A percentile compares a stretch with the other conserved stretches of the same genome.
Conservation (phyloP, 2,797 vertebrate species). For the Dryobates pubescens region DNA sequence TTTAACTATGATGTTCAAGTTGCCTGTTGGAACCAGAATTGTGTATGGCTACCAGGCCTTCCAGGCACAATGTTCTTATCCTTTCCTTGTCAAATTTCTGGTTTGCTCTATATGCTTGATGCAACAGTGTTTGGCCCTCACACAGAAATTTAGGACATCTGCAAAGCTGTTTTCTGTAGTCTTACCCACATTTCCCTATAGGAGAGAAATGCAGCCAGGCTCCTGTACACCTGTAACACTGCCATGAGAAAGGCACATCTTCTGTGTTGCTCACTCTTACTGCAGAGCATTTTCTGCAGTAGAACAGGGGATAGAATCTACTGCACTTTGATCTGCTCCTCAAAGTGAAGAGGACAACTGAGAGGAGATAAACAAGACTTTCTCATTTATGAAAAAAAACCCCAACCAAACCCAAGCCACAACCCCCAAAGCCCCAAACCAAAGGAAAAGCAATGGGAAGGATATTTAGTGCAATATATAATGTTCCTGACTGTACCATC, state of each 20-base stretch:
- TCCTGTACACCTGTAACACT: rapidly evolving
- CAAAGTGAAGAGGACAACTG: background rate
- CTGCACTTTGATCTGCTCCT: background rate
- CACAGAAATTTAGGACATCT: background rate
- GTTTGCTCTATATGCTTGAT: background rate
- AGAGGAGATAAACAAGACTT: background rate
- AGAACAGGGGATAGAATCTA: background rate
- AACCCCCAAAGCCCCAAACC: background rate
- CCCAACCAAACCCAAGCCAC: rapidly evolving
- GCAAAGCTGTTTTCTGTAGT: background rate
- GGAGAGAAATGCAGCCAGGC: too few relatives aligned
- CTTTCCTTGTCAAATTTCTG: background rate
- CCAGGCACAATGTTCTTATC: background rate
- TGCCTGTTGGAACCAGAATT: background rate
- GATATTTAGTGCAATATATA: background rate
- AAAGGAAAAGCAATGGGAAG: background rate
- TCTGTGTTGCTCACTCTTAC: background rate
- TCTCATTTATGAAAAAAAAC: background rate
- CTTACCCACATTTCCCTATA: background rate
- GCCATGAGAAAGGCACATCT: background rate
- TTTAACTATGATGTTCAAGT: background rate
- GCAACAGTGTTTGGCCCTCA: background rate
- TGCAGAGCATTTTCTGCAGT: background rate
- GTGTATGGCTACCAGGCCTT: background rate
- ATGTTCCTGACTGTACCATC: background rate